Evolutionary conservation across 2,113 vertebrate species (phyloP).

Genomic region (Balaeniceps rex): DNA sequence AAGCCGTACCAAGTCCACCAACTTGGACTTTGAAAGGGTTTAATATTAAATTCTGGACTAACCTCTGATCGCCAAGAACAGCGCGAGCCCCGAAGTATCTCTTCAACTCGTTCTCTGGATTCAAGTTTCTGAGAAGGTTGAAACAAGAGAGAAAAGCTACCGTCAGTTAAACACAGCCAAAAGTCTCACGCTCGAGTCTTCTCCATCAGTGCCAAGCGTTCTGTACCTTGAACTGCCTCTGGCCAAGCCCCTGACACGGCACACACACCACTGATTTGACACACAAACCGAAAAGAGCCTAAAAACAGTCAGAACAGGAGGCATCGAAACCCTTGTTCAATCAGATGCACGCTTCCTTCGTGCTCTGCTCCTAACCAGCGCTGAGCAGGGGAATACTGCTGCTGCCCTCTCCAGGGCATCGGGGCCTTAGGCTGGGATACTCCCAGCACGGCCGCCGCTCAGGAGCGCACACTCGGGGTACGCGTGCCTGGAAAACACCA

Average conservation of each 20-base stretch:
- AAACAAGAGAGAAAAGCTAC: not conserved
- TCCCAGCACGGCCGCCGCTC: rapidly evolving
- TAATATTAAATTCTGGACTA: not conserved
- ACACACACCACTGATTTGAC: not conserved
- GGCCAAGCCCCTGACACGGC: not conserved
- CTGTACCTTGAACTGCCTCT: not conserved
- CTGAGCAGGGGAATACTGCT: not conserved
- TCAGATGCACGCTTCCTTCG: rapidly evolving
- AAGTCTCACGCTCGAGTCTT: not conserved
- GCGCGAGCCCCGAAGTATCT: conserved; percentile 95
- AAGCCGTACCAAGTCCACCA: not conserved
- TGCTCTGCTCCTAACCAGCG: not conserved
- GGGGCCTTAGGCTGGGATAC: not conserved
- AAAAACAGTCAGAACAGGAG: not conserved
- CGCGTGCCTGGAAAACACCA: rapidly evolving
- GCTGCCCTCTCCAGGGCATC: conserved; percentile 52
- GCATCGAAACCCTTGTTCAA: not conserved
- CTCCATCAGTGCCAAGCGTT: not conserved
- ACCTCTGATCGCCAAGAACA: conserved; percentile 95
- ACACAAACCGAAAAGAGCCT: not conserved
- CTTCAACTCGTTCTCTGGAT: conserved; percentile 95
- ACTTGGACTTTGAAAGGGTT: not conserved
- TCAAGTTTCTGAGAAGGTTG: conserved; percentile 83
- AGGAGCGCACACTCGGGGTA: rapidly evolving
- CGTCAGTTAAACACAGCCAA: not conserved